phyloP scores from a whole-genome alignment of 2,113 vertebrate species.

The Pimephales promelas region DNA sequence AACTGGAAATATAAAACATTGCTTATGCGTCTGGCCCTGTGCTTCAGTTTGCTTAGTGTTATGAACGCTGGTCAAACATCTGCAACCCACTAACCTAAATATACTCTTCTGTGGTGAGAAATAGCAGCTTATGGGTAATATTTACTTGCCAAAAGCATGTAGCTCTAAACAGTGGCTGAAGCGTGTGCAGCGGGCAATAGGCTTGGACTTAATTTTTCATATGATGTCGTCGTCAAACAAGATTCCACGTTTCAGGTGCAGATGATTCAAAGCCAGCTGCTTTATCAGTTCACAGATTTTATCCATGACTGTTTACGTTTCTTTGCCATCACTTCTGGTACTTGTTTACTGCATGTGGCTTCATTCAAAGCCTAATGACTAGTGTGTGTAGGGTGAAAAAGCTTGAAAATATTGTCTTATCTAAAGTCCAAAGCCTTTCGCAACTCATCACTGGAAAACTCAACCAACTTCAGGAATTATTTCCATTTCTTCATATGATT shows the following conservation, averaged over 20 bases:
- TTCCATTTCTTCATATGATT: background rate
- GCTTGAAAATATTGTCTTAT: background rate
- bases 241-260: background rate
- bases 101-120: conserved; percentile 51
- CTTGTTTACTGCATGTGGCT: conserved; percentile 9
- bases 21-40: conserved; percentile 28
- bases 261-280: conserved; percentile 12
- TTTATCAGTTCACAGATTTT: conserved; percentile 13
- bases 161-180: conserved; percentile 27
- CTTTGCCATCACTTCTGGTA: background rate
- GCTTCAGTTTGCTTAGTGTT: conserved; percentile 34
- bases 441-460: background rate
- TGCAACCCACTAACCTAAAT: conserved; percentile 55
- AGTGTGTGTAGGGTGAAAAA: background rate
- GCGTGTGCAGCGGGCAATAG: background rate
- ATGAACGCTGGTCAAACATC: conserved; percentile 52
- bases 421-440: background rate
- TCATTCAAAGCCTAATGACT: background rate
- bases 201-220: conserved; percentile 13
- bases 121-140: conserved; percentile 54
- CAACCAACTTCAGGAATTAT: background rate
- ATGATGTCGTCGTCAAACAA: conserved; percentile 6
- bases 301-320: conserved; percentile 14
- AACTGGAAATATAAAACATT: conserved; percentile 41
- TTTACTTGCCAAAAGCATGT: conserved; percentile 26